phyloP scores from a whole-genome alignment of 2,797 vertebrate species.

The Lacerta viridis region DNA sequence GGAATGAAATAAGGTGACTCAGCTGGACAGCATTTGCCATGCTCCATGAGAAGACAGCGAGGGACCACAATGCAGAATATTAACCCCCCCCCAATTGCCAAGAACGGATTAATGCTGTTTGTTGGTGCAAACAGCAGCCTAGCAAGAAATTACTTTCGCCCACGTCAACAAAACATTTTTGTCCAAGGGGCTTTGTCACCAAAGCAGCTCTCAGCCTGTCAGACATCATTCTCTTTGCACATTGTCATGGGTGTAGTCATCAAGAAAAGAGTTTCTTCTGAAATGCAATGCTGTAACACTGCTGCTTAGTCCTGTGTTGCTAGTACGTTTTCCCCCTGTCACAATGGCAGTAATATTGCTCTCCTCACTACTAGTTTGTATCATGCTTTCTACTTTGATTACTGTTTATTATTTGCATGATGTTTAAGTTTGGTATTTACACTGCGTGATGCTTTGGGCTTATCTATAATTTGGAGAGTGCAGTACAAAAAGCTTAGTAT shows the following conservation, averaged over 20 bases:
- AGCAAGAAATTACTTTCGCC: constrained; percentile 41
- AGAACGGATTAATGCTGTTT: not conserved
- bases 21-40: not conserved
- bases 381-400: not conserved
- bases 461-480: not conserved
- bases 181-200: not conserved
- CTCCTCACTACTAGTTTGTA: not conserved
- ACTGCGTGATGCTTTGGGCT: not conserved
- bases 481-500: not conserved
- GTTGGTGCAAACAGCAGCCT: constrained; percentile 8
- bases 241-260: not conserved
- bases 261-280: not conserved
- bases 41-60: not conserved
- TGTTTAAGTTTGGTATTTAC: too few relatives aligned
- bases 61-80: not conserved
- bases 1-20: not conserved
- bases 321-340: not conserved
- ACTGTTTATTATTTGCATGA: not conserved
- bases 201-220: constrained; percentile 14
- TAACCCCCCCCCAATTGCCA: constrained; percentile 5
- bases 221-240: not conserved
- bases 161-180: constrained; percentile 17
- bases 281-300: not conserved
- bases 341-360: too few relatives aligned
- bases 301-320: not conserved